Evolutionary conservation across 2,888 invertebrate genomes (phyloP).

Genomic region (Caradrina kadenii): DNA sequence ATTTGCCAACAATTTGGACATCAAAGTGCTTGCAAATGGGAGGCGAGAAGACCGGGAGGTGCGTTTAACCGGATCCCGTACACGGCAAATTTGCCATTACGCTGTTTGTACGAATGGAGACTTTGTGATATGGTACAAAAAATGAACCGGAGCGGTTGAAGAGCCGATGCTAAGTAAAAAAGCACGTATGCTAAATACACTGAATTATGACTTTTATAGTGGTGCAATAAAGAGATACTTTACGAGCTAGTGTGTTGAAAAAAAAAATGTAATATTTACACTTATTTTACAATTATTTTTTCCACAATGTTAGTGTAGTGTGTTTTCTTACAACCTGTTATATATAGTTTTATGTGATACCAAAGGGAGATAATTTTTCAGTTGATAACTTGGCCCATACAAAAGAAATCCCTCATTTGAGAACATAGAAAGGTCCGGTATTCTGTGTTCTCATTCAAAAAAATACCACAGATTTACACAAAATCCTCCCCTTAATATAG

Average conservation of each 20-base stretch:
- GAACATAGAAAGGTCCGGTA: slow-evolving; percentile 54
- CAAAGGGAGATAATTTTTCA: neutral
- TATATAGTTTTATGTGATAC: too few relatives aligned
- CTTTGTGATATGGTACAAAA: slow-evolving; percentile 60
- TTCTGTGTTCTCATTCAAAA: slow-evolving; percentile 47
- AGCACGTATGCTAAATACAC: too few relatives aligned
- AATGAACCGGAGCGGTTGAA: slow-evolving; percentile 1
- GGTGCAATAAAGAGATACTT: too few relatives aligned
- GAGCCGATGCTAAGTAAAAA: too few relatives aligned
- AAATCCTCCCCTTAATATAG: slow-evolving; percentile 57
- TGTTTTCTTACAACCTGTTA: too few relatives aligned
- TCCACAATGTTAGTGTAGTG: too few relatives aligned
- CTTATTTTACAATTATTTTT: too few relatives aligned
- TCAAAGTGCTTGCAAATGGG: slow-evolving; percentile 61
- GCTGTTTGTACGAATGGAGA: slow-evolving; percentile 61
- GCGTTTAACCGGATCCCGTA: slow-evolving; percentile 59
- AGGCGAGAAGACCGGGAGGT: slow-evolving; percentile 51
- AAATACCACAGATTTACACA: slow-evolving; percentile 52
- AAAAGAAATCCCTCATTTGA: slow-evolving; percentile 48
- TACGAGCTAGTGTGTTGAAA: too few relatives aligned
- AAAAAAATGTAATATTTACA: too few relatives aligned
- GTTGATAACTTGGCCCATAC: slow-evolving; percentile 36
- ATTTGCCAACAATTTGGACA: slow-evolving; percentile 57
- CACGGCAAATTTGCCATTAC: slow-evolving; percentile 67
- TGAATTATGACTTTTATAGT: too few relatives aligned